Percentiles rank a stretch among this genome's conserved stretches.
Conservation (phyloP, 2,113 vertebrate genomes). For the Sakesphorus luctuosus region DNA sequence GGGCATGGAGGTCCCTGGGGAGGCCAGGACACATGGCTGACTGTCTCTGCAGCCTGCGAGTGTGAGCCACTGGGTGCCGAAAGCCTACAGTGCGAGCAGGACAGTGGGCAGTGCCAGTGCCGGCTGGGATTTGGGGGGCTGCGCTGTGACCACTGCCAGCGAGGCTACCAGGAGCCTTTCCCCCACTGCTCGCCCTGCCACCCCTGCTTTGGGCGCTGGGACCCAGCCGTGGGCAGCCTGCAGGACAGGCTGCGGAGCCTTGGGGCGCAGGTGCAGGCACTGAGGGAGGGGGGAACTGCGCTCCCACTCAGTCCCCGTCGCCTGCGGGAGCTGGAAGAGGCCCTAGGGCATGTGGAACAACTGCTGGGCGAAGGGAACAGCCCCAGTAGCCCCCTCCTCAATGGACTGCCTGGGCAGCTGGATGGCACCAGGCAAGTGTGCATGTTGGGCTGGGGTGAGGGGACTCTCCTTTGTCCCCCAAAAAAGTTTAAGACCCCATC, state of each 20-base stretch:
- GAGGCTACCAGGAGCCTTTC: constrained; percentile 81
- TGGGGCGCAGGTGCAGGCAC: constrained; percentile 27
- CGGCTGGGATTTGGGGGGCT: constrained; percentile 70
- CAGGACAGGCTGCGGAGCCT: constrained; percentile 66
- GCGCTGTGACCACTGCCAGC: constrained; percentile 79
- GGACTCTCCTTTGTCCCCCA: not conserved
- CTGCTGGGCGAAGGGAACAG: constrained; percentile 61
- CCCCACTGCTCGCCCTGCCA: constrained; percentile 81
- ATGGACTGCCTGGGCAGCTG: not conserved
- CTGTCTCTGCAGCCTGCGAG: constrained; percentile 77
- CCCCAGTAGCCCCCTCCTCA: not conserved
- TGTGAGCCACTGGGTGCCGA: constrained; percentile 79
- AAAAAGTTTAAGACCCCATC: not conserved
- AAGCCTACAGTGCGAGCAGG: constrained; percentile 77
- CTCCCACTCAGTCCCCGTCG: constrained; percentile 53
- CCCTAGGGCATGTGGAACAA: constrained; percentile 65
- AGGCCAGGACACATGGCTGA: accelerated
- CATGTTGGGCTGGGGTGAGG: not conserved
- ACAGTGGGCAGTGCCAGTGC: constrained; percentile 79
- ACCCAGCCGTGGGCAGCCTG: constrained; percentile 71
- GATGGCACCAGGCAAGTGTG: constrained; percentile 23
- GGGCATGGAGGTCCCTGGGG: not conserved
- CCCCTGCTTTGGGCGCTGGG: constrained; percentile 87
- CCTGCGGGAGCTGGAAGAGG: constrained; percentile 77
- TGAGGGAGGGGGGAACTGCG: constrained; percentile 60